Evolutionary conservation across 2,888 invertebrate species (phyloP).

Genomic region (Mimumesa dahlbomi): DNA sequence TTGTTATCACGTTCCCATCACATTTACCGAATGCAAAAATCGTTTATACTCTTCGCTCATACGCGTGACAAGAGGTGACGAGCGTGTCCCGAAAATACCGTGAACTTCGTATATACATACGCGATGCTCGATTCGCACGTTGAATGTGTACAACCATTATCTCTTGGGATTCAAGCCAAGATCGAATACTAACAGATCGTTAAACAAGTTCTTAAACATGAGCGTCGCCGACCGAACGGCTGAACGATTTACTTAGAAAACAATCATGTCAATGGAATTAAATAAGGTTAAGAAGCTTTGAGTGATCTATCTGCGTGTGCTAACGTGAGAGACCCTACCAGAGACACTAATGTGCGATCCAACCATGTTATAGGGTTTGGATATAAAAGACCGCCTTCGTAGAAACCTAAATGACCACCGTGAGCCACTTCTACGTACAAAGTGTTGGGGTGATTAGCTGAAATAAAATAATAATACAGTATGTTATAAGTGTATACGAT

Average conservation of each 20-base stretch:
- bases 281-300: constrained; percentile 72
- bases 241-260: constrained; percentile 27
- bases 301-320: constrained; percentile 80
- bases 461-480: constrained; percentile 33
- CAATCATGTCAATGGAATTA: constrained; percentile 16
- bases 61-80: too few species aligned
- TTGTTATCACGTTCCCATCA: neutral
- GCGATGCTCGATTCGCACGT: neutral
- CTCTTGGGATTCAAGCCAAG: constrained; percentile 5
- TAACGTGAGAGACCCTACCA: constrained; percentile 88
- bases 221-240: constrained; percentile 10
- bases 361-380: constrained; percentile 96
- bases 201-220: constrained; percentile 33
- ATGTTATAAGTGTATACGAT: too few species aligned
- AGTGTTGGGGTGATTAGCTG: constrained; percentile 85
- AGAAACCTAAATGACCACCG: constrained; percentile 97
- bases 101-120: too few species aligned
- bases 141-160: neutral
- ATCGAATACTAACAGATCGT: constrained; percentile 22
- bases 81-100: neutral
- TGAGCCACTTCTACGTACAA: constrained; percentile 92
- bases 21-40: too few species aligned
- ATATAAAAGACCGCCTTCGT: constrained; percentile 93
- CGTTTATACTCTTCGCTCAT: too few species aligned
- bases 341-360: constrained; percentile 92